Evolutionary conservation across 1,140 invertebrate species (phyloP), one percentile per base, ranked within the genome.

Genomic region (Papilio glaucus): DNA sequence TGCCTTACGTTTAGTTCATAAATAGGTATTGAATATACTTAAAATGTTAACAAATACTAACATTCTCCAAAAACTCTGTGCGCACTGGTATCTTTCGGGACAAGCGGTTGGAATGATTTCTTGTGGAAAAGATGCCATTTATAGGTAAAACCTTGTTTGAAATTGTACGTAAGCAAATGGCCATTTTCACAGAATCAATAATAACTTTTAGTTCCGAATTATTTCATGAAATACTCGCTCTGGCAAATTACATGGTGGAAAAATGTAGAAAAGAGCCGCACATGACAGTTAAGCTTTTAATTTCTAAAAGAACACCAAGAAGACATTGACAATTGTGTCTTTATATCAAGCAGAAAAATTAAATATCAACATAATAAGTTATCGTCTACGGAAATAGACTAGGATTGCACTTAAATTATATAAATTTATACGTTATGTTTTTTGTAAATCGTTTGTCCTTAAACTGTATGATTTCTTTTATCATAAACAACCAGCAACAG

Each of bases 1-100:
- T 29, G 13, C 5, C 1, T 4, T 37, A 9, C n/a, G 1, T 18
- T 57, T 57, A 4, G 10, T 37, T 15, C 26, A 4, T 15, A 62
- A 62, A 37, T 29, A n/a, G 12, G 26, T 61, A 61, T 33, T 7
- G 3, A 61, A 33, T n/a, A 13, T 13, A 42, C 6, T 63, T 63
- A 29, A 69, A 69, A 69, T 38, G 70, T 7, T 10, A 33, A 63
- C 80, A 76, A 83, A 77, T 80, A 87, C 90, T 82, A 74, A 93
- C 92, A 85, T 93, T 85, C 87, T 93, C 91, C 74, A 92, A 80
- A 92, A 92, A 93, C 82, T 90, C 87, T 42, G 90, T 85, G 62
- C 91, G 84, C 45, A 87, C 68, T 37, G 89, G 86, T 71, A 93
- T 88, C 85, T 92, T 93, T 77, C 88, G 84, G 73, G 89, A 79